A percentile compares a stretch with the other conserved stretches of the same genome.
Evolutionary conservation across 2,888 invertebrate genomes (phyloP).

Genomic region (Spodoptera littoralis): DNA sequence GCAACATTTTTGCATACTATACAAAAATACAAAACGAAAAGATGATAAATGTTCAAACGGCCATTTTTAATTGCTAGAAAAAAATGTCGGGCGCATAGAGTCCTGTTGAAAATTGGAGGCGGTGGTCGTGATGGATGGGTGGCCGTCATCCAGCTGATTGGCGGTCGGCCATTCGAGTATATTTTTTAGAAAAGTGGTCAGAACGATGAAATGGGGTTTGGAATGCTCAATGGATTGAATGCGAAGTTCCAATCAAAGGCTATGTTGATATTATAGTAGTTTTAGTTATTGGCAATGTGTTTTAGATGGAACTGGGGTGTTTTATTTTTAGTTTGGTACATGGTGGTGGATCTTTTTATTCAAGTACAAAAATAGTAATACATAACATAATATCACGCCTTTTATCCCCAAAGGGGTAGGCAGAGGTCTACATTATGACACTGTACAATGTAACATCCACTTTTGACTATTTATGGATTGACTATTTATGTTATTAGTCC

Average conservation of each 20-base stretch:
- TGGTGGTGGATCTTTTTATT: too few species aligned
- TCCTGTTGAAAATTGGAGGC: slow-evolving; percentile 71
- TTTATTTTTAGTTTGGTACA: too few species aligned
- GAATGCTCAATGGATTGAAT: slow-evolving; percentile 15
- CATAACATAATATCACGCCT: too few species aligned
- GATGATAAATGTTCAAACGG: slow-evolving; percentile 30
- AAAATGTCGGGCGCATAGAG: slow-evolving; percentile 32
- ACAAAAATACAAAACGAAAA: neutral
- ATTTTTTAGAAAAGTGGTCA: slow-evolving; percentile 44
- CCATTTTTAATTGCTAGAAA: slow-evolving; percentile 45
- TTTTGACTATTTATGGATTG: too few species aligned
- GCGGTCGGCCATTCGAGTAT: slow-evolving; percentile 65
- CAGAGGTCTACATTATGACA: too few species aligned
- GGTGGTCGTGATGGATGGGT: slow-evolving; percentile 80
- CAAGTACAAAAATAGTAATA: too few species aligned
- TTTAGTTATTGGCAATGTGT: slow-evolving; percentile 17
- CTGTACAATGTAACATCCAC: too few species aligned
- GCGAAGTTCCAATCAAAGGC: slow-evolving; percentile 21
- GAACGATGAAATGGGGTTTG: slow-evolving; percentile 26
- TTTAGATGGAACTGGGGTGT: neutral
- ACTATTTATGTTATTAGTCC: too few species aligned
- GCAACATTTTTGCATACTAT: too few species aligned
- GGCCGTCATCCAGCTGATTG: slow-evolving; percentile 78
- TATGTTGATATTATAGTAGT: neutral
- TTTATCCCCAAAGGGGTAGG: too few species aligned